Evolutionary conservation across 2,797 vertebrate genomes (phyloP).

Genomic region (Menidia menidia): DNA sequence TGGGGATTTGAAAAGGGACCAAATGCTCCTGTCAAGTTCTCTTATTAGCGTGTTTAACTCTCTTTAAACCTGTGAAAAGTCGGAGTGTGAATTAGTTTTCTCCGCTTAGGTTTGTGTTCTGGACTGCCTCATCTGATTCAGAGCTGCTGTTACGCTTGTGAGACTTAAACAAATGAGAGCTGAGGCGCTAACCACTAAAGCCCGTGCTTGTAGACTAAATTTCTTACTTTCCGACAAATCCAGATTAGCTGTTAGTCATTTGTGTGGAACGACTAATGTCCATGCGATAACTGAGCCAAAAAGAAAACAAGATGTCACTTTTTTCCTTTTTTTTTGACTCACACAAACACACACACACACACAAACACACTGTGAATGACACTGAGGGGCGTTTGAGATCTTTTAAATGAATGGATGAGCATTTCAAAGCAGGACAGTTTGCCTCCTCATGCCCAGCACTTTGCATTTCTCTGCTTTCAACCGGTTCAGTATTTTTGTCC

Average conservation of each 20-base stretch:
- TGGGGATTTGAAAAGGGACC: neutral
- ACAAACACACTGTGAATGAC: slow-evolving; percentile 56
- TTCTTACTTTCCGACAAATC: neutral
- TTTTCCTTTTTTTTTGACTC: too few relatives aligned
- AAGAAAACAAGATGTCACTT: too few relatives aligned
- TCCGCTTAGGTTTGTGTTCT: neutral
- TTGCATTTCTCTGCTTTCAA: slow-evolving; percentile 27
- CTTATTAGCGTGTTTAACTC: neutral
- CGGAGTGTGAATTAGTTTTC: neutral
- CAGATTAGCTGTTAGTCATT: neutral
- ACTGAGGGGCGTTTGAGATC: slow-evolving; percentile 22
- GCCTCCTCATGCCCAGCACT: slow-evolving; percentile 40
- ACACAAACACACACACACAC: too few relatives aligned
- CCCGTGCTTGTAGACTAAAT: neutral
- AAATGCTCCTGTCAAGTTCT: neutral
- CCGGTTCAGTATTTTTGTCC: slow-evolving; percentile 2
- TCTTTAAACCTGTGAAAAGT: neutral
- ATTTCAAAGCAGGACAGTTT: slow-evolving; percentile 27
- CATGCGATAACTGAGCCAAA: too few relatives aligned
- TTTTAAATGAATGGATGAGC: slow-evolving; percentile 37
- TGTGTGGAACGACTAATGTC: neutral
- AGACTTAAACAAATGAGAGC: neutral
- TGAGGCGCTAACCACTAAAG: neutral
- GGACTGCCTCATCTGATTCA: neutral
- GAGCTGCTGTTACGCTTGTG: neutral